Conservation (phyloP, 2,113 vertebrate genomes). For the Alligator mississippiensis region DNA sequence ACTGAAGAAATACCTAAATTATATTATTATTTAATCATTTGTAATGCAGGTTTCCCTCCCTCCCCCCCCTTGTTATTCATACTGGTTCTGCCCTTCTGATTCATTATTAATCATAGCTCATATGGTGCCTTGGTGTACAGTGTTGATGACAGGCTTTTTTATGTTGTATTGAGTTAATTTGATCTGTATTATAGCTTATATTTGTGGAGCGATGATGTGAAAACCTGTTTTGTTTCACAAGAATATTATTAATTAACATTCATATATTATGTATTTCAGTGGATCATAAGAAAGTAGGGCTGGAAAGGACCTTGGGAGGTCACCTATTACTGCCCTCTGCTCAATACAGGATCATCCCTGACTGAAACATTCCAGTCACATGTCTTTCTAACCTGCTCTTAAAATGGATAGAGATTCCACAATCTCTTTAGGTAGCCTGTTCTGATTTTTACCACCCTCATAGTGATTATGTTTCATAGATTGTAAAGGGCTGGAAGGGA, state of each 20-base stretch:
- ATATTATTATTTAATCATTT: slow-evolving; percentile 50
- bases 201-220: slow-evolving; percentile 7
- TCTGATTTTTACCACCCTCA: no score
- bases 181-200: neutral
- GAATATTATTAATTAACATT: neutral
- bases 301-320: no score
- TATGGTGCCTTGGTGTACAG: slow-evolving; percentile 55
- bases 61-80: slow-evolving; percentile 55
- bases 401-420: no score
- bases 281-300: no score
- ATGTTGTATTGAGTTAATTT: slow-evolving; percentile 39
- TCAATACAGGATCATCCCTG: no score
- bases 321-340: no score
- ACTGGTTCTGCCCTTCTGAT: slow-evolving; percentile 57
- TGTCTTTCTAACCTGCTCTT: no score
- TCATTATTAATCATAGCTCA: slow-evolving; percentile 76
- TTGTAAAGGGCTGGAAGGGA: no score
- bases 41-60: slow-evolving; percentile 26
- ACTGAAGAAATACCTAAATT: slow-evolving; percentile 42
- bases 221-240: neutral
- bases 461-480: no score
- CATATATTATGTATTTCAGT: neutral
- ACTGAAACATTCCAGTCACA: no score
- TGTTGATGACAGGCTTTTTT: slow-evolving; percentile 67
- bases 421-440: no score